Conservation (phyloP, 1,140 invertebrate species). For the Anoplolepis gracilipes region DNA sequence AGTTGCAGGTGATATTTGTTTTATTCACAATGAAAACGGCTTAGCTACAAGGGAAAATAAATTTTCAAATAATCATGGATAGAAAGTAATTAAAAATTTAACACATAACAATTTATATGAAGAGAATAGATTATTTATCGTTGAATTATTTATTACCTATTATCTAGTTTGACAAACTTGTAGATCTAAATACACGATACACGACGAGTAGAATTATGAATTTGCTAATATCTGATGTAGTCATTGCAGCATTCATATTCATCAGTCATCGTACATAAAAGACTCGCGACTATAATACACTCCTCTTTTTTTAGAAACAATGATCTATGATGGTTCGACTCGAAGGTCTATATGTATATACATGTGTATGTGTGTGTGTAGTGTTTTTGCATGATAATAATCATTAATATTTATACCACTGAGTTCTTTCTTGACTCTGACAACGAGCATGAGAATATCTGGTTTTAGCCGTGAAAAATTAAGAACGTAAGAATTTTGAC, state of each 20-base stretch:
- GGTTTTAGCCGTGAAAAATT: not conserved
- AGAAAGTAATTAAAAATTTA: not conserved
- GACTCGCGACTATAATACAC: not conserved
- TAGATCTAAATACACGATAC: not conserved
- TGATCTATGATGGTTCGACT: not conserved
- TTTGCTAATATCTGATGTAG: slow-evolving; percentile 14
- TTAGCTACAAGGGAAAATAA: not conserved
- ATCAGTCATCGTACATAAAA: slow-evolving; percentile 8
- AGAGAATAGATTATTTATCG: not conserved
- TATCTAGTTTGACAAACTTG: not conserved
- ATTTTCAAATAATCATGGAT: not conserved
- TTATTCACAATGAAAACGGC: not conserved
- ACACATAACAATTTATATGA: not conserved
- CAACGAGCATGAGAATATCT: not conserved
- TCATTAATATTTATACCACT: slow-evolving; percentile 14
- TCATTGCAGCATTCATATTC: slow-evolving; percentile 18
- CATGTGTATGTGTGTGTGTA: too few relatives aligned
- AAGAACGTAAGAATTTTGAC: not conserved
- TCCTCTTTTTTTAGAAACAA: slow-evolving; percentile 25
- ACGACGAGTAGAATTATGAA: not conserved
- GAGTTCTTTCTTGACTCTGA: not conserved
- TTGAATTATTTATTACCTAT: slow-evolving; percentile 24
- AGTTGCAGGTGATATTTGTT: not conserved
- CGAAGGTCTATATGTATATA: not conserved
- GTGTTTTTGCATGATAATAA: slow-evolving; percentile 4